A percentile compares a stretch with the other conserved stretches of the same genome.
Conservation (phyloP, 2,113 vertebrate species). For the Ia io region DNA sequence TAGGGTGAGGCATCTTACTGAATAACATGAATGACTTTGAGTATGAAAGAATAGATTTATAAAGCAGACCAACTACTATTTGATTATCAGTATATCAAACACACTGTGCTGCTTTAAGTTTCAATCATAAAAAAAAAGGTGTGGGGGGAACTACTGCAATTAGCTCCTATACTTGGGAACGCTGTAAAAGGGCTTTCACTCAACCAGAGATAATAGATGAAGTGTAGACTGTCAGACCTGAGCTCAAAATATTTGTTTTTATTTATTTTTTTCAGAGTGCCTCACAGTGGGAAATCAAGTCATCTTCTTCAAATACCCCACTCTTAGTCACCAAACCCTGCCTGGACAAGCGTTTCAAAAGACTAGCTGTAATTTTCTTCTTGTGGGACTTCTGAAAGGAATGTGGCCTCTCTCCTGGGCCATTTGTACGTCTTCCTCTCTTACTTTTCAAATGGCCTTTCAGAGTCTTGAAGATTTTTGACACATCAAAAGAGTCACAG, state of each 20-base stretch:
- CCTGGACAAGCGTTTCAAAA: slow-evolving; percentile 18
- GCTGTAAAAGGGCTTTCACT: background rate
- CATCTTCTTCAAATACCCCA: background rate
- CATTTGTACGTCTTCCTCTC: background rate
- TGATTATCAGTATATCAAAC: background rate
- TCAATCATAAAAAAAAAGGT: background rate
- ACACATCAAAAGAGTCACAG: slow-evolving; percentile 37
- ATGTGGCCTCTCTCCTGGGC: background rate
- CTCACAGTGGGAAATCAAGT: slow-evolving; percentile 3
- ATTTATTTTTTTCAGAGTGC: slow-evolving; percentile 1
- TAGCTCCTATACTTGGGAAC: slow-evolving; percentile 6
- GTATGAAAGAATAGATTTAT: background rate
- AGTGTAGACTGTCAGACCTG: background rate
- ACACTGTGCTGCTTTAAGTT: background rate
- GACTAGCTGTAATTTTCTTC: background rate
- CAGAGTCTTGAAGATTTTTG: background rate
- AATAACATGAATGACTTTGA: background rate
- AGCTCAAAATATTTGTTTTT: background rate
- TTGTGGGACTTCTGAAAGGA: background rate
- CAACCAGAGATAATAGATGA: background rate
- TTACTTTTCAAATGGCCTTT: slow-evolving; percentile 12
- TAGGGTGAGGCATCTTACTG: background rate
- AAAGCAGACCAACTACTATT: background rate
- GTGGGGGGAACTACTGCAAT: background rate
- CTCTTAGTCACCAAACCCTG: slow-evolving; percentile 27